These are phyloP conservation scores for Tetragonisca angustula DNA, from an alignment of 2,888 invertebrate genomes.

Conservation along the genomic window DNA sequence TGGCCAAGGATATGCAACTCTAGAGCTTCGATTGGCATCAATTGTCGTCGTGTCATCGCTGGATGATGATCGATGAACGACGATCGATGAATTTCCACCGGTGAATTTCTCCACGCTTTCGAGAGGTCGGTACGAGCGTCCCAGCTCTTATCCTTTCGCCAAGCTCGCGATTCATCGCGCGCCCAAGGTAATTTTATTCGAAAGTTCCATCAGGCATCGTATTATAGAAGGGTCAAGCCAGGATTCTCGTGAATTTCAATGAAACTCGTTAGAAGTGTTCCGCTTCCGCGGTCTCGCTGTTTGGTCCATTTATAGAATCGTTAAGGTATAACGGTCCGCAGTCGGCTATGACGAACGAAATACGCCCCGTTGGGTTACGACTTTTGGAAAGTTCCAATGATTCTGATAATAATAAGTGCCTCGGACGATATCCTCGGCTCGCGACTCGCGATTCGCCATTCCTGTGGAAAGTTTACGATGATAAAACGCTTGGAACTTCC, in stretches of 20 bases:
- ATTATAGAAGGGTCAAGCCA: conserved; percentile 15
- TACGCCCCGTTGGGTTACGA: conserved; percentile 32
- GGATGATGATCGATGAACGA: conserved; percentile 54
- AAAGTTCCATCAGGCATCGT: conserved; percentile 10
- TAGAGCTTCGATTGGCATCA: conserved; percentile 42
- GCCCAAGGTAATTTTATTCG: conserved; percentile 41
- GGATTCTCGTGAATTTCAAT: conserved; percentile 48
- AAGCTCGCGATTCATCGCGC: conserved; percentile 40
- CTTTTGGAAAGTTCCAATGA: conserved; percentile 43
- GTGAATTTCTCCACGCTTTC: conserved; percentile 15
- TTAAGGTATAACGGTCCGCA: conserved; percentile 43
- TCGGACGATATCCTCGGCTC: background rate
- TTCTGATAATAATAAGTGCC: conserved; percentile 26
- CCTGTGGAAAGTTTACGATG: background rate
- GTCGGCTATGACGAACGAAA: conserved; percentile 28
- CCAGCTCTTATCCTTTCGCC: background rate
- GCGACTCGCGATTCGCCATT: background rate
- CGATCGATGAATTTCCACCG: conserved; percentile 40
- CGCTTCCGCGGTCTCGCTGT: conserved; percentile 41
- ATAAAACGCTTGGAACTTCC: background rate
- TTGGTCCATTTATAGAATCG: conserved; percentile 47
- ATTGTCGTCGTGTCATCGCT: conserved; percentile 50
- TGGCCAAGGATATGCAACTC: conserved; percentile 1
- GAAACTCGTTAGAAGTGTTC: conserved; percentile 47
- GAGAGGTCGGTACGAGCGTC: background rate